phyloP scores from a whole-genome alignment of 2,888 invertebrate genomes.

The Psylliodes chrysocephalus region DNA sequence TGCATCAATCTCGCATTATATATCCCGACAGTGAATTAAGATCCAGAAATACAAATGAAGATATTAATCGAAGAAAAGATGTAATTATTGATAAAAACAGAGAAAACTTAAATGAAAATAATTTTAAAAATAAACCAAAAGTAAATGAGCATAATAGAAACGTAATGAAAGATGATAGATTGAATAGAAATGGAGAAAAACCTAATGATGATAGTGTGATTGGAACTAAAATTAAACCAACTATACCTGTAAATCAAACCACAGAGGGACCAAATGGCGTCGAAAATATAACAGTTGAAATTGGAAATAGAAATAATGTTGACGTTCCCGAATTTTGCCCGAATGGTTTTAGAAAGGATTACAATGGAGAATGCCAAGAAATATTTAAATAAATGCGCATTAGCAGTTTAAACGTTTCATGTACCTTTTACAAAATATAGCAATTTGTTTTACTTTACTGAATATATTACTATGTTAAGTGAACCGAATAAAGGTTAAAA shows the following conservation, averaged over 20 bases:
- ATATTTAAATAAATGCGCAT: slow-evolving; percentile 7
- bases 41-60: not conserved
- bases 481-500: no score
- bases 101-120: not conserved
- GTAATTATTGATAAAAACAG: not conserved
- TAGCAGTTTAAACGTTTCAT: no score
- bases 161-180: not conserved
- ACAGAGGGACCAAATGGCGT: not conserved
- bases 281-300: not conserved
- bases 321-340: not conserved
- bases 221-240: no score
- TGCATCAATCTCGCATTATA: not conserved
- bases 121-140: not conserved
- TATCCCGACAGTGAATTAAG: not conserved
- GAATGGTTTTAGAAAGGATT: not conserved
- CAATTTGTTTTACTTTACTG: no score
- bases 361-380: slow-evolving; percentile 5
- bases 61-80: not conserved
- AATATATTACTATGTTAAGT: no score
- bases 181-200: not conserved
- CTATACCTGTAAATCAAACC: not conserved
- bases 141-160: not conserved
- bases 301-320: slow-evolving; percentile 1
- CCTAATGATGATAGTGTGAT: not conserved
- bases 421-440: no score